Evolutionary conservation across 2,888 invertebrate species (phyloP).

Genomic region (Archips xylosteana): DNA sequence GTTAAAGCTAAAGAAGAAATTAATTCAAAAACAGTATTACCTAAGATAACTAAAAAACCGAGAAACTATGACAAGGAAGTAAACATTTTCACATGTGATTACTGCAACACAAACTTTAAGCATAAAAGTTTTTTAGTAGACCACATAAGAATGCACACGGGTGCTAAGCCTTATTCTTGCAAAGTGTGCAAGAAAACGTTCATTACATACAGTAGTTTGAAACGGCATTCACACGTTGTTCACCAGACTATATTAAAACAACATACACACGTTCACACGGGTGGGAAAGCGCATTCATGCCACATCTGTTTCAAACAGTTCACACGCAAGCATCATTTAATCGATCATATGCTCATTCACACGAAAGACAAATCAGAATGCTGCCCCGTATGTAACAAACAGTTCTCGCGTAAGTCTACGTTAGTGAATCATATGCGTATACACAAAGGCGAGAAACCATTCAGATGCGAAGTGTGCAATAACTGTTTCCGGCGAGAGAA

Average conservation of each 20-base stretch:
- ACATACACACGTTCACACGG: neutral
- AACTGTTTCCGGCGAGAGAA: neutral
- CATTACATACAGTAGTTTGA: neutral
- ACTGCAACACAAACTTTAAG: slow-evolving; percentile 1
- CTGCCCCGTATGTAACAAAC: neutral
- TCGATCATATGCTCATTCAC: neutral
- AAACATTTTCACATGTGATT: neutral
- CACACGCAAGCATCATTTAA: neutral
- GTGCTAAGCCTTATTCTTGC: neutral
- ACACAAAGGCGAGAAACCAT: neutral
- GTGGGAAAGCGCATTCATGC: neutral
- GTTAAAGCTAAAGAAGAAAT: neutral
- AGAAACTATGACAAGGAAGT: neutral
- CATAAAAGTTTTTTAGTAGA: neutral
- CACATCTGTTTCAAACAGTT: neutral
- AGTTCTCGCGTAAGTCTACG: neutral
- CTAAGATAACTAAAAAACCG: neutral
- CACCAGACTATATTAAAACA: neutral
- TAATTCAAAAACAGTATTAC: neutral
- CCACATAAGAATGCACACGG: neutral
- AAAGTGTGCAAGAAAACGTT: neutral
- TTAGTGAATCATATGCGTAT: neutral
- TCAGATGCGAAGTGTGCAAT: slow-evolving; percentile 4
- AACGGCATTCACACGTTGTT: neutral
- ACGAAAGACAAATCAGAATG: neutral